Conservation (phyloP, 2,888 invertebrate species). For the Drosophila rellima region DNA sequence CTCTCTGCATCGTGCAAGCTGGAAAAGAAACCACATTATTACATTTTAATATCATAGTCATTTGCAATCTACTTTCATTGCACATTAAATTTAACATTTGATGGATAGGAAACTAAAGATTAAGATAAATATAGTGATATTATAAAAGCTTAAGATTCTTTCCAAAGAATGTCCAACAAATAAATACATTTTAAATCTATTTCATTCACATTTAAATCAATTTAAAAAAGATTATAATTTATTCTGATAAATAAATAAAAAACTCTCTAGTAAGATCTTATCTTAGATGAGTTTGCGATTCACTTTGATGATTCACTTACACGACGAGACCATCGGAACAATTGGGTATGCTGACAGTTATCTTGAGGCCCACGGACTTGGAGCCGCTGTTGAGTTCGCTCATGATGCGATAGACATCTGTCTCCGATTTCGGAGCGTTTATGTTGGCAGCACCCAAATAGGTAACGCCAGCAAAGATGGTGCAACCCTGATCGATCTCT, state of each 20-base stretch:
- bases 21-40: constrained; percentile 32
- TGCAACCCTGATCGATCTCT: constrained; percentile 95
- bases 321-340: constrained; percentile 97
- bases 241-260: too few species aligned
- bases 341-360: constrained; percentile 96
- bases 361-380: constrained; percentile 91
- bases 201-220: too few species aligned
- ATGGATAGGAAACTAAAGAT: neutral
- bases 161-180: neutral
- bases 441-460: constrained; percentile 97
- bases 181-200: too few species aligned
- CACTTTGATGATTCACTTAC: constrained; percentile 89
- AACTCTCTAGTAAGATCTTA: too few species aligned
- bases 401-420: constrained; percentile 97
- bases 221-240: too few species aligned
- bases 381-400: constrained; percentile 92
- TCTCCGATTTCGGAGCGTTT: constrained; percentile 96
- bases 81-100: neutral
- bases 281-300: too few species aligned
- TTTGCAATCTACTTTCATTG: neutral
- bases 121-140: neutral
- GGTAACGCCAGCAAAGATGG: constrained; percentile 96
- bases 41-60: too few species aligned
- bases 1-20: constrained; percentile 94
- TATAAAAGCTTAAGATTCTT: neutral